Percentiles rank a stretch among this genome's conserved stretches.
These are phyloP conservation scores for Periparus ater DNA, from an alignment of 2,797 vertebrate genomes.

Conservation along the genomic window DNA sequence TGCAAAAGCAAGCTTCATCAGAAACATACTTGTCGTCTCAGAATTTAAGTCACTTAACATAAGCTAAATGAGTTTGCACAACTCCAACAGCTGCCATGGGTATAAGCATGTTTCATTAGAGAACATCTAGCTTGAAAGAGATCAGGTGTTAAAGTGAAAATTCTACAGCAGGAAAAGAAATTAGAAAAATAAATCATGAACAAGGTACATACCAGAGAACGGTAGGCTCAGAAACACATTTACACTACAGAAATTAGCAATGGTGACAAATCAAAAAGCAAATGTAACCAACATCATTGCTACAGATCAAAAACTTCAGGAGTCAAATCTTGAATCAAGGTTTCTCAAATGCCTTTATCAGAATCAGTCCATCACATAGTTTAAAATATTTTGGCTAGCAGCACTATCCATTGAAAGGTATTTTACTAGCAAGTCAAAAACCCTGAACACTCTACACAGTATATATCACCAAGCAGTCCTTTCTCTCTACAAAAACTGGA, in stretches of 20 bases:
- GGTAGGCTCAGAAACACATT: not conserved
- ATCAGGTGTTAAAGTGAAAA: not conserved
- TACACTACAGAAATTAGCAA: not conserved
- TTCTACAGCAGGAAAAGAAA: not conserved
- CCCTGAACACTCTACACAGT: not conserved
- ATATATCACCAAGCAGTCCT: accelerated
- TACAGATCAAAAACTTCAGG: not conserved
- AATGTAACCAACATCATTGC: not conserved
- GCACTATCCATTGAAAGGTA: not conserved
- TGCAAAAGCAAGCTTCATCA: not conserved
- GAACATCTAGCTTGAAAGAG: not conserved
- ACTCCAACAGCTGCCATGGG: not conserved
- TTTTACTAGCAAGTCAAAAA: not conserved
- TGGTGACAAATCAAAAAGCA: not conserved
- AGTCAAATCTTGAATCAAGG: not conserved
- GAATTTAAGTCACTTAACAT: not conserved
- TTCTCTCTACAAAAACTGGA: not conserved
- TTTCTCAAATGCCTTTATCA: not conserved
- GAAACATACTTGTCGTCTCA: not conserved
- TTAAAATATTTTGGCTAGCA: not conserved
- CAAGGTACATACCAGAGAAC: not conserved
- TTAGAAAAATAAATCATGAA: not conserved
- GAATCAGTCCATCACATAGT: not conserved
- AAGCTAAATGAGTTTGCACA: not conserved
- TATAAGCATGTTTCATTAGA: not conserved